Conservation (phyloP, 2,797 vertebrate genomes). For the Enteromius radiatus region DNA sequence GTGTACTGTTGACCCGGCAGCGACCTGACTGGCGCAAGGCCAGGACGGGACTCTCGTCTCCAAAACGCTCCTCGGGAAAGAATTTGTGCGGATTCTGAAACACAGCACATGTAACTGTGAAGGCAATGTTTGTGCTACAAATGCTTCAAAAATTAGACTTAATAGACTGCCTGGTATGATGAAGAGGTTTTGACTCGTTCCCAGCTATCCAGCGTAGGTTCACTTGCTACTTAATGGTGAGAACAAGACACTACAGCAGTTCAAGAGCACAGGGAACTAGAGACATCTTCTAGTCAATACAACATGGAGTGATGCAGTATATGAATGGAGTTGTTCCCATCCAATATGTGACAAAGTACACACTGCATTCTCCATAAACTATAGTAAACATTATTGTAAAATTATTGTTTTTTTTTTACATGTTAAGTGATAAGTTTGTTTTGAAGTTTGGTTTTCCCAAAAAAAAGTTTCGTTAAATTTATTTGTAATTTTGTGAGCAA, state of each 20-base stretch:
- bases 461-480: too few relatives aligned
- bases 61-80: constrained; percentile 97
- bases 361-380: neutral
- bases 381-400: neutral
- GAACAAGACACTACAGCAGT: neutral
- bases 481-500: too few relatives aligned
- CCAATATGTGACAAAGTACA: neutral
- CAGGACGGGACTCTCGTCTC: constrained; percentile 95
- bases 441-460: too few relatives aligned
- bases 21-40: constrained; percentile 91
- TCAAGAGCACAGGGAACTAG: neutral
- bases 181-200: neutral
- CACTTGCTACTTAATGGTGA: constrained; percentile 9
- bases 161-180: constrained; percentile 3
- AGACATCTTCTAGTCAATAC: neutral
- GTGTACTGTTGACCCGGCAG: constrained; percentile 94
- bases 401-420: neutral
- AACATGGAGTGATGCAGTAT: neutral
- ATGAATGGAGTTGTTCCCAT: neutral
- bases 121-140: constrained; percentile 22
- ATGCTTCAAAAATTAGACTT: neutral
- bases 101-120: neutral
- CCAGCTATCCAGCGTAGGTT: constrained; percentile 1
- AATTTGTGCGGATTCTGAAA: constrained; percentile 97
- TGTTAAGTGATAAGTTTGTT: neutral